Evolutionary conservation across 2,797 vertebrate genomes (phyloP).

Genomic region (Peromyscus attwateri): DNA sequence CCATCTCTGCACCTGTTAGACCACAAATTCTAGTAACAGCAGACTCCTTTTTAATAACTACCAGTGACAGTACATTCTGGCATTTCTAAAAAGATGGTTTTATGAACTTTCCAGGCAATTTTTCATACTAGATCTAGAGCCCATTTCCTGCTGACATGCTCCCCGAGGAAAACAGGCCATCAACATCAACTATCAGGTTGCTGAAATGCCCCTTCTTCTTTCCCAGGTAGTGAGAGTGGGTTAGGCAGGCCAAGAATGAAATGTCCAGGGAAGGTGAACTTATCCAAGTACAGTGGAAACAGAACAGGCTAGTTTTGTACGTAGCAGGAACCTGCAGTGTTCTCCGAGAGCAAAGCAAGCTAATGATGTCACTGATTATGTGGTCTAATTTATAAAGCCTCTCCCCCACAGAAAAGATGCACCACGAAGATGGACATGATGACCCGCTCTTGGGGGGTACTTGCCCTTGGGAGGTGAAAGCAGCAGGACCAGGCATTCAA

Average conservation of each 20-base stretch:
- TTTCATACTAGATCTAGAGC: background rate
- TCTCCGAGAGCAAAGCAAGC: background rate
- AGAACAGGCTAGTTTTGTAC: background rate
- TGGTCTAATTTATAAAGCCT: background rate
- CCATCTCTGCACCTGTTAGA: background rate
- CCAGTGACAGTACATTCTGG: background rate
- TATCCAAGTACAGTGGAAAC: background rate
- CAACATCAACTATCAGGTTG: background rate
- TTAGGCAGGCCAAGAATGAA: background rate
- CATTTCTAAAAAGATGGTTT: background rate
- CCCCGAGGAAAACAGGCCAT: background rate
- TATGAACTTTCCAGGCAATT: background rate
- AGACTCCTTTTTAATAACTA: slow-evolving; percentile 1
- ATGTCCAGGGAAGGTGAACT: background rate
- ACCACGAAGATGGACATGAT: background rate
- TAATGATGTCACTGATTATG: background rate
- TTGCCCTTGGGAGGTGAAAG: background rate
- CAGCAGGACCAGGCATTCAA: background rate
- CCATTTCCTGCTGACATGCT: background rate
- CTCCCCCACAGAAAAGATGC: background rate
- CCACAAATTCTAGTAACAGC: background rate
- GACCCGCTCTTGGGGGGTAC: background rate
- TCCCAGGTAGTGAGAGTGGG: background rate
- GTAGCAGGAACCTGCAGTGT: background rate
- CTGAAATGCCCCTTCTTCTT: background rate